phyloP scores from a whole-genome alignment of 2,888 invertebrate genomes.

The Ornithoptera alexandrae region DNA sequence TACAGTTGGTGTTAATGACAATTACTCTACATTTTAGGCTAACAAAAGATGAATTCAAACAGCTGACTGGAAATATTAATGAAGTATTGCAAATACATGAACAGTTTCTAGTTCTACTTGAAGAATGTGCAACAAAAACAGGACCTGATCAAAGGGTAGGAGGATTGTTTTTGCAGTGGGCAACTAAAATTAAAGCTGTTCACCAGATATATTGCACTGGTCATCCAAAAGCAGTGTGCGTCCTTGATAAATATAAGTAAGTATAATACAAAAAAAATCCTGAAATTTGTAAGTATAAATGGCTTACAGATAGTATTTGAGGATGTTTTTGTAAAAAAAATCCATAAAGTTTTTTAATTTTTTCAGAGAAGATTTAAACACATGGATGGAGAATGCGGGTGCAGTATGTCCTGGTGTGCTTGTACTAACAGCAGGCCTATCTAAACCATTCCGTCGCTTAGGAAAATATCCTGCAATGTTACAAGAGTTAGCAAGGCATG shows the following conservation, averaged over 20 bases:
- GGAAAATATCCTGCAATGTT: conserved; percentile 97
- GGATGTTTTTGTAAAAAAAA: not conserved
- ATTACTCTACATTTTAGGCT: conserved; percentile 79
- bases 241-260: conserved; percentile 95
- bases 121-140: conserved; percentile 86
- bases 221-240: conserved; percentile 96
- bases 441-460: conserved; percentile 95
- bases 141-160: conserved; percentile 92
- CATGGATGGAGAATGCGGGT: conserved; percentile 93
- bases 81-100: conserved; percentile 93
- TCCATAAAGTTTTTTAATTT: not conserved
- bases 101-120: conserved; percentile 87
- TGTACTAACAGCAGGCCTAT: conserved; percentile 94
- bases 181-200: conserved; percentile 89
- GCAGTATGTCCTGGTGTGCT: conserved; percentile 92
- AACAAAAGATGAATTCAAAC: conserved; percentile 90
- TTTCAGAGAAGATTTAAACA: conserved; percentile 86
- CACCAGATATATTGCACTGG: conserved; percentile 94
- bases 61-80: conserved; percentile 92
- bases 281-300: not conserved
- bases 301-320: not conserved
- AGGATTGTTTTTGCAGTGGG: conserved; percentile 92
- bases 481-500: conserved; percentile 96
- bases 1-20: not conserved
- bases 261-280: conserved; percentile 40